phyloP scores from a whole-genome alignment of 2,113 vertebrate genomes.

The Gallinago media region DNA sequence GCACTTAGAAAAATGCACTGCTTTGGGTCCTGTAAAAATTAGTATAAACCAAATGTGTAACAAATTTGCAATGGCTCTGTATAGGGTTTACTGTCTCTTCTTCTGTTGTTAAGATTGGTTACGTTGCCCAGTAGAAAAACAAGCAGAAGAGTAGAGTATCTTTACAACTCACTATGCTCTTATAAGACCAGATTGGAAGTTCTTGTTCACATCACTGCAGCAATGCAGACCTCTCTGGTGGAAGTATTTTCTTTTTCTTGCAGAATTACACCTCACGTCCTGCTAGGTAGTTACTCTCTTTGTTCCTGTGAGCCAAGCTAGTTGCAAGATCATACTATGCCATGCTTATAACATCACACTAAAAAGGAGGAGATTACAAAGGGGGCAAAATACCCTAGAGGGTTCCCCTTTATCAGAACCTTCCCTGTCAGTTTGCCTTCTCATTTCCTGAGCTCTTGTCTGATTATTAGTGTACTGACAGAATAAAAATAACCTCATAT shows the following conservation, averaged over 20 bases:
- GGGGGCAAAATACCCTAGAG: conserved; percentile 83
- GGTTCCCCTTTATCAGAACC: conserved; percentile 84
- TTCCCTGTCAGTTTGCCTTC: conserved; percentile 83
- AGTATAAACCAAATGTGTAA: not conserved
- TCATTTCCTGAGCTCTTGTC: conserved; percentile 81
- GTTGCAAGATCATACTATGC: conserved; percentile 75
- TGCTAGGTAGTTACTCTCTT: conserved; percentile 70
- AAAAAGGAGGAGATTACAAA: conserved; percentile 82
- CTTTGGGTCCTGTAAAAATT: not conserved
- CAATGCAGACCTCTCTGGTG: conserved; percentile 33
- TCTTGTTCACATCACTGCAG: conserved; percentile 55
- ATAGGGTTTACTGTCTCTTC: conserved; percentile 1
- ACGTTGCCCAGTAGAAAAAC: conserved; percentile 55
- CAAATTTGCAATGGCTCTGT: not conserved
- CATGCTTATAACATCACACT: conserved; percentile 74
- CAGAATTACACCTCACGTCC: conserved; percentile 57
- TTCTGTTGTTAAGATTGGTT: not conserved
- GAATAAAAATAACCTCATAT: conserved; percentile 88
- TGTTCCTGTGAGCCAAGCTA: conserved; percentile 75
- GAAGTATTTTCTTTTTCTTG: conserved; percentile 27
- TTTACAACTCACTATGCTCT: conserved; percentile 46
- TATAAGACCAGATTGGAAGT: conserved; percentile 28
- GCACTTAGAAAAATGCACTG: not conserved
- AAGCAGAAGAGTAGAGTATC: conserved; percentile 11
- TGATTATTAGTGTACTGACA: conserved; percentile 87